A percentile compares a stretch with the other conserved stretches of the same genome.
Conservation (phyloP, 2,888 invertebrate species). For the Coecobrya sp. region DNA sequence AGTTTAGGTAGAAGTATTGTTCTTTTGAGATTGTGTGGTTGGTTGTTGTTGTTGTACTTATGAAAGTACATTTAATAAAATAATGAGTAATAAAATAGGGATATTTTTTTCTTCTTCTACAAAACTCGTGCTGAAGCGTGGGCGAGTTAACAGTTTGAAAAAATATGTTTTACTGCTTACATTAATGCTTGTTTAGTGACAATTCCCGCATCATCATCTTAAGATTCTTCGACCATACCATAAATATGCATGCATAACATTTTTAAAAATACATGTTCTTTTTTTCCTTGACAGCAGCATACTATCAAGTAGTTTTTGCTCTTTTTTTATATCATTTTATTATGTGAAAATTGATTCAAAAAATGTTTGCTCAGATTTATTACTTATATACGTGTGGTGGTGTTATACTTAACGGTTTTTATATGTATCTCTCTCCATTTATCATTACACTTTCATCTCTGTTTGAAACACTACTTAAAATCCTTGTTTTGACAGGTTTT, state of each 20-base stretch:
- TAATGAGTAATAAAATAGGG: slow-evolving; percentile 5
- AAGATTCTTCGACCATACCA: not conserved
- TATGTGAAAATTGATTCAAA: slow-evolving; percentile 19
- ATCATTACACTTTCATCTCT: slow-evolving; percentile 1
- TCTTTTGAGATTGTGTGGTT: not conserved
- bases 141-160: slow-evolving; percentile 24
- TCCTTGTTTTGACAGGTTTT: not conserved
- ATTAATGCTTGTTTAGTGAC: slow-evolving; percentile 47
- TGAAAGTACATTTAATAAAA: not conserved
- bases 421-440: too few relatives aligned
- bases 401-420: not conserved
- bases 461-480: not conserved
- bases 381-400: not conserved
- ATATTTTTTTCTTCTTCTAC: not conserved
- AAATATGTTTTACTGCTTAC: slow-evolving; percentile 26
- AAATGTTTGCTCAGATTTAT: not conserved
- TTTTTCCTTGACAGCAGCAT: too few relatives aligned
- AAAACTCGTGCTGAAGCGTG: slow-evolving; percentile 26
- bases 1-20: too few relatives aligned
- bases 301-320: not conserved
- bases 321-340: not conserved
- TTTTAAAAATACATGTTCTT: not conserved
- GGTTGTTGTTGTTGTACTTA: not conserved
- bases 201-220: slow-evolving; percentile 39
- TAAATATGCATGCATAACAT: not conserved